Conservation (phyloP, 2,113 vertebrate species). For the Gavia stellata region DNA sequence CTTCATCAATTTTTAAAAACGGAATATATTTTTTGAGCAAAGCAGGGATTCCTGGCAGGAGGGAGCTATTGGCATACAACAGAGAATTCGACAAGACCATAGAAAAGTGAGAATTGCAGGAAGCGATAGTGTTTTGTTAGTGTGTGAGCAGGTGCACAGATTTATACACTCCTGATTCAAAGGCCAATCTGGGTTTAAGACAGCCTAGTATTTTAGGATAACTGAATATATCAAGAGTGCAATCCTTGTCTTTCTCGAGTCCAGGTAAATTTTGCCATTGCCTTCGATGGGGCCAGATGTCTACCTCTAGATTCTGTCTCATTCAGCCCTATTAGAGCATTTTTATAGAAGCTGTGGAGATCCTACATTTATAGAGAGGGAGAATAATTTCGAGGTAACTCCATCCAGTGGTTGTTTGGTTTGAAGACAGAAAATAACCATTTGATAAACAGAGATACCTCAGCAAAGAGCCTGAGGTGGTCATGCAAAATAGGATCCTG, state of each 20-base stretch:
- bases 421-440: background rate
- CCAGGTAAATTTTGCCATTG: background rate
- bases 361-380: background rate
- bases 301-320: background rate
- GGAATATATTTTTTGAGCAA: background rate
- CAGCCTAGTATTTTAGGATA: background rate
- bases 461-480: background rate
- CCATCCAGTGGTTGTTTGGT: background rate
- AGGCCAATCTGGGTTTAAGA: background rate
- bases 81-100: background rate
- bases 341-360: background rate
- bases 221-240: background rate
- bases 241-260: background rate
- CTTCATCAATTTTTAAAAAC: background rate
- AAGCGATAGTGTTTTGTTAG: background rate
- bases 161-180: background rate
- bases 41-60: background rate
- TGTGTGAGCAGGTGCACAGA: background rate
- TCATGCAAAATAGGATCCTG: background rate
- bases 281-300: background rate
- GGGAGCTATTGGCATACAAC: background rate
- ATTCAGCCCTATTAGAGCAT: background rate
- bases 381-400: background rate
- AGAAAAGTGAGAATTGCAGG: background rate
- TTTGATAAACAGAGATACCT: background rate